phyloP scores from a whole-genome alignment of 2,888 invertebrate genomes.

The Villa cingulata region DNA sequence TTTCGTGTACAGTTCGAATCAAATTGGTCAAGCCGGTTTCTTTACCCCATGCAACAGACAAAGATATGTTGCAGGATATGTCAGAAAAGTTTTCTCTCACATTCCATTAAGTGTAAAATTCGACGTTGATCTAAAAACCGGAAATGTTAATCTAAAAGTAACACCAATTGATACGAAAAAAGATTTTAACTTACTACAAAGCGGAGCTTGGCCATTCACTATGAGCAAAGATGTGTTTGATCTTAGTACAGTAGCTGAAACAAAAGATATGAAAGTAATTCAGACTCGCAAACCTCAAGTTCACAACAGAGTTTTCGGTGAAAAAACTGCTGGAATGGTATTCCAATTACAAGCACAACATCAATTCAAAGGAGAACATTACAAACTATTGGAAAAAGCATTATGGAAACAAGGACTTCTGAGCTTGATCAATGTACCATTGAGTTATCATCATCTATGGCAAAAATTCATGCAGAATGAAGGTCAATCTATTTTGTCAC shows the following conservation, averaged over 20 bases:
- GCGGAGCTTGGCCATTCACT: constrained; percentile 51
- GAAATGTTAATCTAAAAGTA: constrained; percentile 37
- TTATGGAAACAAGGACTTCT: constrained; percentile 13
- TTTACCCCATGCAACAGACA: constrained; percentile 46
- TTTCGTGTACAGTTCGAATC: constrained; percentile 40
- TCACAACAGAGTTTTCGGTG: constrained; percentile 36
- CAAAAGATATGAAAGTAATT: constrained; percentile 37
- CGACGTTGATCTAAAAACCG: constrained; percentile 37
- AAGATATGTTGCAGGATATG: constrained; percentile 45
- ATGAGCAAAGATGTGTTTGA: constrained; percentile 43
- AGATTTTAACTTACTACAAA: constrained; percentile 42
- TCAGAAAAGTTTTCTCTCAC: constrained; percentile 44
- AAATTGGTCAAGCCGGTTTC: constrained; percentile 50
- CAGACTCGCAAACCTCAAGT: constrained; percentile 28
- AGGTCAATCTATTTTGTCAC: constrained; percentile 6
- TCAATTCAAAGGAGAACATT: constrained; percentile 29
- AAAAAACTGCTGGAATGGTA: constrained; percentile 39
- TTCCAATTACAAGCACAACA: constrained; percentile 42
- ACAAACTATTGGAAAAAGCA: constrained; percentile 20
- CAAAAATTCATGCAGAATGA: constrained; percentile 9
- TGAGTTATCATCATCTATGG: constrained; percentile 9
- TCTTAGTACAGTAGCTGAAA: constrained; percentile 39
- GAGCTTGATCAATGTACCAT: constrained; percentile 19
- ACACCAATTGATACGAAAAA: constrained; percentile 39
- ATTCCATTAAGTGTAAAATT: constrained; percentile 40